Evolutionary conservation across 1,140 invertebrate species (phyloP), one percentile per base, ranked within the genome.

Genomic region (Leptestheria dahalacensis): DNA sequence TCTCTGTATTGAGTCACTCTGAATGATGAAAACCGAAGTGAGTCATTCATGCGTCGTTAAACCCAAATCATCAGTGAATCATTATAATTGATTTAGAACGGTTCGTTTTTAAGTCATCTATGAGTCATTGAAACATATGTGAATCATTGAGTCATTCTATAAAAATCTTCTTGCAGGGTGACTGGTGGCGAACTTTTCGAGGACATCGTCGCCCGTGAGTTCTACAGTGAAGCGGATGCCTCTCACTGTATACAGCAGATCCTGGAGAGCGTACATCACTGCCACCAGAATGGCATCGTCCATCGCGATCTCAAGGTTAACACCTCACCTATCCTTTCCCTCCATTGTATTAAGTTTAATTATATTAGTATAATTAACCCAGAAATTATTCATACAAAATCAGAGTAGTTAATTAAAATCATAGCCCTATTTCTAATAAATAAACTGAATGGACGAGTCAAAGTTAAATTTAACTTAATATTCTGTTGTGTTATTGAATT

Each of bases 191-290:
- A 99, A 81, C 80, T 99, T 66, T 99, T 99, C 77, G 97, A 99
- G 82, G 97, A 99, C 76, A 99, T 99, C 70, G 97, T 99, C 67
- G 97, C 97, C 57, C 83, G 97, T 68, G 97, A 99, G 80, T 99
- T 99, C 78, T 99, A 99, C 79, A 97, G 93, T 76, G 97, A 99
- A 83, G 94, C 95, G 61, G 97, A 99, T 78, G 97, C 97, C 64
- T 97, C 93, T 68, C 95, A 99, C 77, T 99, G 96, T 80, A 99
- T 99, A 75, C 96, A 99, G 82, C 96, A 99, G 82, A 99, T 99
- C 74, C 82, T 99, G 76, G 96, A 99, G 81, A 96, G 92, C 72
- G 95, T 99, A 62, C 93, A 97, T 75, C 95, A 99, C 79, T 99
- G 96, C 79, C 96, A 99, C 76, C 83, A 88, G 72, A 96, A 97